Evolutionary conservation across 2,888 invertebrate genomes (phyloP).

Genomic region (Andrena chrysosceles): DNA sequence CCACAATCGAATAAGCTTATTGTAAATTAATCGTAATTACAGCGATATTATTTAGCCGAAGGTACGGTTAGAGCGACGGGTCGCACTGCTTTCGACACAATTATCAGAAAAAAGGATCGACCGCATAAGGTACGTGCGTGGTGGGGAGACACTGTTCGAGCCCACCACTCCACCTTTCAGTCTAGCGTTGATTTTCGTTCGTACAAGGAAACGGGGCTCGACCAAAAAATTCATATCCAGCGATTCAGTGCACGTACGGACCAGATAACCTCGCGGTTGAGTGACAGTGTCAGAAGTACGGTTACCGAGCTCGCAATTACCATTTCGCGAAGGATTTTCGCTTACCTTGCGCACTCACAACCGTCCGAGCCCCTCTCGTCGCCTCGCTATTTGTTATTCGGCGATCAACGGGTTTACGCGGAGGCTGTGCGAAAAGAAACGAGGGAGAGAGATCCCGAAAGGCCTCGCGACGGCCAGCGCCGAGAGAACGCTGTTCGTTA

Average conservation of each 20-base stretch:
- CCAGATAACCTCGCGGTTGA: slow-evolving; percentile 33
- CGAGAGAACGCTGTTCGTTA: slow-evolving; percentile 51
- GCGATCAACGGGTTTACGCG: slow-evolving; percentile 41
- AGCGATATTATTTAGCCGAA: no score
- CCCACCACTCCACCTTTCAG: slow-evolving; percentile 11
- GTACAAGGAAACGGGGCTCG: background rate
- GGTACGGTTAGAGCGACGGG: no score
- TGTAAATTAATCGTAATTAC: no score
- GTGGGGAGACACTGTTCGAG: background rate
- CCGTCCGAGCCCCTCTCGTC: slow-evolving; percentile 15
- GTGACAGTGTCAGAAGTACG: slow-evolving; percentile 5
- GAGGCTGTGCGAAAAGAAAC: slow-evolving; percentile 39
- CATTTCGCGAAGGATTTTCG: slow-evolving; percentile 44
- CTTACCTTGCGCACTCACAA: slow-evolving; percentile 36
- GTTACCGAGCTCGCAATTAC: slow-evolving; percentile 32
- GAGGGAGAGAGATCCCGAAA: slow-evolving; percentile 40
- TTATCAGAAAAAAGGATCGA: background rate
- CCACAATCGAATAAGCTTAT: no score
- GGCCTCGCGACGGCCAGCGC: slow-evolving; percentile 54
- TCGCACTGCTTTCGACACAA: slow-evolving; percentile 2
- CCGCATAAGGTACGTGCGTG: no score
- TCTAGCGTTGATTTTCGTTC: slow-evolving; percentile 5
- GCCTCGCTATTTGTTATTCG: slow-evolving; percentile 47
- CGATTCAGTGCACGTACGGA: slow-evolving; percentile 1
- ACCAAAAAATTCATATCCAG: slow-evolving; percentile 17